Base-by-base conservation (phyloP, 2,113 vertebrate species). In the Istiophorus platypterus region DNA sequence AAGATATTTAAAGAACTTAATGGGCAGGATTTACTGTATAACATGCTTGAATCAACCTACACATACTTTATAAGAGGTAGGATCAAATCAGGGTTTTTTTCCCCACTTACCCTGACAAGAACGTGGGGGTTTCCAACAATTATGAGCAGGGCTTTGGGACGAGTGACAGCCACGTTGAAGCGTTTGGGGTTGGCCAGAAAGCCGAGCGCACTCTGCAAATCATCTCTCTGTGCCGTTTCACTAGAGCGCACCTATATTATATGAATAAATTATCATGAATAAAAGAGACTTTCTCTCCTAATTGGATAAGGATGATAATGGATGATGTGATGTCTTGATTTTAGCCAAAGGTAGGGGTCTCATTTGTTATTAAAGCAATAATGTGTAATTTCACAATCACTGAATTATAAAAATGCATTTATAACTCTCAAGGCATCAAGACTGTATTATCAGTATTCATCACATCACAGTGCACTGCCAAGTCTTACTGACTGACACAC, bases 111-210 rank as follows among this genome's bases (percentile, higher is more conserved):
- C 91, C 90, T 95, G 42, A 96, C 92, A 13, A 99, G 97, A 62
- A 98, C 52, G 0, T 99, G 96, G 18, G 98, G 98, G 89, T 99
- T 98, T 78, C 98, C 98, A 41, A 99, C 84, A 0, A 99, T 77
- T 11, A 99, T 85, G 65, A 99, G 95, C 90, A 99, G 93, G 68
- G 97, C 98, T 92, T 98, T 99, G 63, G 98, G 81, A 78, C 98
- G 95, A 12, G 97, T 99, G 91, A 99, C 80, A 6, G 98, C 98
- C 27, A 99, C 98, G 0, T 98, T 99, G 88, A 99, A 99, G 77
- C 98, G 96, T 85, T 98, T 99, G 2, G 97, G 96, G 86, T 98
- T 97, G 65, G 95, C 89, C 31, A 99, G 93, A 85, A 99, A 99
- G 63, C 97, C 97, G 79, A 99, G 93, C 2, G 45, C 76, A 2